Base-by-base conservation (phyloP, 2,113 vertebrate species). In the Nothoprocta perdicaria region DNA sequence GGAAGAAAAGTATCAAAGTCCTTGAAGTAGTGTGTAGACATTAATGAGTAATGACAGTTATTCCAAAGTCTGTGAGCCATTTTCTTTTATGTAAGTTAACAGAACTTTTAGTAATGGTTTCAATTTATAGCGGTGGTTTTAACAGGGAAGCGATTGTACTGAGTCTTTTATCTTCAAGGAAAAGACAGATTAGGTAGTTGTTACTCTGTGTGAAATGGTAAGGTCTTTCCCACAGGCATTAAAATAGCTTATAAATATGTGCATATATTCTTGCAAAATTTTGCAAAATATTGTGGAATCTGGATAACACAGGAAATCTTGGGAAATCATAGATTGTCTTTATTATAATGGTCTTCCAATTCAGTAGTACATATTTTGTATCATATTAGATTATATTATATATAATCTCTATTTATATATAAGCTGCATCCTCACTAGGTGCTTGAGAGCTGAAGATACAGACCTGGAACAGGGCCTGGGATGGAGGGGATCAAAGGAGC, bases 1-100 rank as follows among this genome's bases (percentile, higher is more conserved):
- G 63, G 29, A 88, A 92, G 31, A 67, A 76, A 92, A 83, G 55
- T 69, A 91, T 89, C 71, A 69, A 94, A 86, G 82, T 46, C 55
- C 27, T 91, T 83, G 19, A 72, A 85, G 67, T 55, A 88, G 41
- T 10, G 1, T 84, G 68, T 38, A 72, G 73, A 46, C 11, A 50
- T 76, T 94, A 80, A 93, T 81, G 61, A 92, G 61, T 75, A 89
- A 82, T 55, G 46, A 68, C 65, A 86, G 46, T 67, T 73, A 61
- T 69, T 75, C 45, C 76, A 69, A 69, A 91, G 55, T 45, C 38
- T 76, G 55, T 53, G 72, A 82, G 57, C 50, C 46, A 46, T 45
- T 52, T 35, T 89, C 72, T 79, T 80, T 92, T 69, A 80, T 79
- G 10, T 53, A 75, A 86, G 73, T 82, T 84, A 73, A 60, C 57